A percentile compares a stretch with the other conserved stretches of the same genome.
phyloP scores from a whole-genome alignment of 2,113 vertebrate genomes.

The Crotalus horridus region DNA sequence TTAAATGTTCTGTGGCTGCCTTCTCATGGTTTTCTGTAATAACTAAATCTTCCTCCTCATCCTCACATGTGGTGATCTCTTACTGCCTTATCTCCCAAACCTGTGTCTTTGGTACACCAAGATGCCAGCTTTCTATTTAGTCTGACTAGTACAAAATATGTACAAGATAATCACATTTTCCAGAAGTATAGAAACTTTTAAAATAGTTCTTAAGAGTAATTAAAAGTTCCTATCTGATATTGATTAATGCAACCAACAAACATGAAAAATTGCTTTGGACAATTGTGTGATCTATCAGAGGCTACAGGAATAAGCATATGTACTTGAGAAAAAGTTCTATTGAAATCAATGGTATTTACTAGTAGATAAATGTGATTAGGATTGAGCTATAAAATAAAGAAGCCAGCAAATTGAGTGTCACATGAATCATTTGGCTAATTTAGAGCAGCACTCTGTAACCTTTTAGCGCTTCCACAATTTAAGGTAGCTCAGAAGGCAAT shows the following conservation, averaged over 20 bases:
- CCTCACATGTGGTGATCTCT: neutral
- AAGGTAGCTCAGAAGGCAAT: neutral
- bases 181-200: neutral
- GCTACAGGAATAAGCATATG: neutral
- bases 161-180: neutral
- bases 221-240: neutral
- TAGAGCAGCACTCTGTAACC: neutral
- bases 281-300: neutral
- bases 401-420: neutral
- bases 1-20: neutral
- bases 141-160: neutral
- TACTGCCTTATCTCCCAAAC: neutral
- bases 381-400: neutral
- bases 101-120: neutral
- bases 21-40: neutral
- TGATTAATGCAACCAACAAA: neutral
- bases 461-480: neutral
- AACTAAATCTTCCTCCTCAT: neutral
- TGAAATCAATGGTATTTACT: conserved; percentile 7
- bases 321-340: neutral
- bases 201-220: neutral
- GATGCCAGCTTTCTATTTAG: neutral
- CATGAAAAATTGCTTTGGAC: neutral
- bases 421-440: neutral
- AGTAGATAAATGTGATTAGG: neutral